Evolutionary conservation across 2,113 vertebrate genomes (phyloP).

Genomic region (Gymnarchus niloticus): DNA sequence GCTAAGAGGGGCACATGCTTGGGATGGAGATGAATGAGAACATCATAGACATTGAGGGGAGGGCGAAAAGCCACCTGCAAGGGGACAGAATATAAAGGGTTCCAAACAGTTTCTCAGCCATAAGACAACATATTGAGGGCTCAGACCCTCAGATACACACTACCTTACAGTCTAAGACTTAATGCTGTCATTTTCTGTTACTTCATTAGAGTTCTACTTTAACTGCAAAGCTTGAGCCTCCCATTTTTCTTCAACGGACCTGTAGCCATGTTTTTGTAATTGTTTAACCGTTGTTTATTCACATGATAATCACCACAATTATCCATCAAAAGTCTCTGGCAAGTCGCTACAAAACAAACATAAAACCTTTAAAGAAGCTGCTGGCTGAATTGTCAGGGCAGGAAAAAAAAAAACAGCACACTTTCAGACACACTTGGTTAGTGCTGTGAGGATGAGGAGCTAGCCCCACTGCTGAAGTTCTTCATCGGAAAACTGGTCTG

Average conservation of each 20-base stretch:
- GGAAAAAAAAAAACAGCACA: not conserved
- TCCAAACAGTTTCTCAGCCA: not conserved
- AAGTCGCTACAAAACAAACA: not conserved
- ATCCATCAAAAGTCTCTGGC: slow-evolving; percentile 3
- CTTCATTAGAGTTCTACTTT: not conserved
- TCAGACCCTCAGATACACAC: too few species aligned
- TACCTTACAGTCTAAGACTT: not conserved
- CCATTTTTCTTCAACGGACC: not conserved
- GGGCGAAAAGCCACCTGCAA: slow-evolving; percentile 80
- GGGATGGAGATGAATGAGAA: slow-evolving; percentile 77
- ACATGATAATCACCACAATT: not conserved
- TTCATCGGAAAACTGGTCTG: not conserved
- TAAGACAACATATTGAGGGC: too few species aligned
- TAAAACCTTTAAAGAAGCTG: not conserved
- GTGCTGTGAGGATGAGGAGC: not conserved
- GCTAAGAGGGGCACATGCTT: slow-evolving; percentile 77
- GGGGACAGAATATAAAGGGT: not conserved
- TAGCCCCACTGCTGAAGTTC: not conserved
- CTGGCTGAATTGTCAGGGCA: not conserved
- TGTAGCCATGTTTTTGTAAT: not conserved
- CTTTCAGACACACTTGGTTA: not conserved
- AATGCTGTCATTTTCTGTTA: not conserved
- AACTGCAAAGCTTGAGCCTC: not conserved
- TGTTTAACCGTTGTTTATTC: not conserved
- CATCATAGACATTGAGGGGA: slow-evolving; percentile 82